Conservation (phyloP, 1,140 invertebrate genomes). For the Drosophila oshimai region DNA sequence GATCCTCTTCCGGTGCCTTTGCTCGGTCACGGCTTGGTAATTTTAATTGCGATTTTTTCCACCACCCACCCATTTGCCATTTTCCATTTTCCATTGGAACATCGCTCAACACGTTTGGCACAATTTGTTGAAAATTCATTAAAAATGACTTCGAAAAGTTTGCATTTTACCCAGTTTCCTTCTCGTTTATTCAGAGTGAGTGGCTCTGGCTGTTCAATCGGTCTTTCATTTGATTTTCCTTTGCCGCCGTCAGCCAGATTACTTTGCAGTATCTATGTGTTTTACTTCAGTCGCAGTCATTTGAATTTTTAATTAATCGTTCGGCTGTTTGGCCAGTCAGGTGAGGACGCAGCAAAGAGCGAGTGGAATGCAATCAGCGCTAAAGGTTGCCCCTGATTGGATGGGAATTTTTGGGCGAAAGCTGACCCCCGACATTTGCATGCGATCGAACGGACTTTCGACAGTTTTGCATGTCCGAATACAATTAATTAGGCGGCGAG, state of each 20-base stretch:
- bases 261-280: conserved; percentile 70
- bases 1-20: conserved; percentile 10
- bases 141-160: conserved; percentile 72
- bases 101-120: conserved; percentile 54
- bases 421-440: conserved; percentile 34
- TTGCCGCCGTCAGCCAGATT: conserved; percentile 50
- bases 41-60: conserved; percentile 75
- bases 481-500: conserved; percentile 69
- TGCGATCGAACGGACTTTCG: conserved; percentile 39
- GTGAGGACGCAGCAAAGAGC: conserved; percentile 6
- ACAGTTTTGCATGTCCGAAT: conserved; percentile 65
- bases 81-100: neutral
- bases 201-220: conserved; percentile 39
- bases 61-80: neutral
- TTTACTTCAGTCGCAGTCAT: conserved; percentile 70
- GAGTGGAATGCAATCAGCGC: conserved; percentile 43
- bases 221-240: conserved; percentile 52
- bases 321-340: conserved; percentile 26
- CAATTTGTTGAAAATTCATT: conserved; percentile 79
- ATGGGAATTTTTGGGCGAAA: conserved; percentile 11
- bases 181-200: conserved; percentile 38
- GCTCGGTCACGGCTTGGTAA: conserved; percentile 47
- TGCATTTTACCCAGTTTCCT: conserved; percentile 46
- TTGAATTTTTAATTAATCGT: conserved; percentile 76
- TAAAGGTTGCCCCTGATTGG: conserved; percentile 11